A percentile compares a stretch with the other conserved stretches of the same genome.
phyloP scores from a whole-genome alignment of 2,113 vertebrate species.

The Archilochus colubris region DNA sequence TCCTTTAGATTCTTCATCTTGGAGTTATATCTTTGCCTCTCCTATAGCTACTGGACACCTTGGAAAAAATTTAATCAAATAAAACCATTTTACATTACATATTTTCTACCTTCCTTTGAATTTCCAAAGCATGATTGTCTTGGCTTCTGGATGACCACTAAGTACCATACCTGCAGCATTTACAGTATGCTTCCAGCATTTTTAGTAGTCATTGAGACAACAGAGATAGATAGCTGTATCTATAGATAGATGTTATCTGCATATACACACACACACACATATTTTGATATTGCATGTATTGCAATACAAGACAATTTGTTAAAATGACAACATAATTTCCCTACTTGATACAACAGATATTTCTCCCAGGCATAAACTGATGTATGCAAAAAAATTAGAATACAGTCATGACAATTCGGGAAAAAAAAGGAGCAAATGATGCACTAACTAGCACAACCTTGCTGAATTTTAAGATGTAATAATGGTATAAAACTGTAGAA shows the following conservation, averaged over 20 bases:
- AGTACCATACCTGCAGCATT: neutral
- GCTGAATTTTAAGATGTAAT: neutral
- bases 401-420: neutral
- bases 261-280: rapidly evolving
- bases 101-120: neutral
- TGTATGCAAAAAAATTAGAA: neutral
- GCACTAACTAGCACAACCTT: neutral
- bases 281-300: neutral
- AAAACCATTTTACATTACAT: neutral
- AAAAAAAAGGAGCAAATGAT: neutral
- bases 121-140: neutral
- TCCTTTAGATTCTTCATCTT: neutral
- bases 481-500: neutral
- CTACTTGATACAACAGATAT: neutral
- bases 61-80: neutral
- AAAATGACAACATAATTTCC: neutral
- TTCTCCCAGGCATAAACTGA: neutral
- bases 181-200: neutral
- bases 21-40: neutral
- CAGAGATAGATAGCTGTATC: neutral
- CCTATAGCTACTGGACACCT: neutral
- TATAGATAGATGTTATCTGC: neutral
- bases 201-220: neutral
- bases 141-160: neutral
- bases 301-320: neutral